Conservation (phyloP, 2,797 vertebrate genomes). For the Phrynocephalus vlangalii region DNA sequence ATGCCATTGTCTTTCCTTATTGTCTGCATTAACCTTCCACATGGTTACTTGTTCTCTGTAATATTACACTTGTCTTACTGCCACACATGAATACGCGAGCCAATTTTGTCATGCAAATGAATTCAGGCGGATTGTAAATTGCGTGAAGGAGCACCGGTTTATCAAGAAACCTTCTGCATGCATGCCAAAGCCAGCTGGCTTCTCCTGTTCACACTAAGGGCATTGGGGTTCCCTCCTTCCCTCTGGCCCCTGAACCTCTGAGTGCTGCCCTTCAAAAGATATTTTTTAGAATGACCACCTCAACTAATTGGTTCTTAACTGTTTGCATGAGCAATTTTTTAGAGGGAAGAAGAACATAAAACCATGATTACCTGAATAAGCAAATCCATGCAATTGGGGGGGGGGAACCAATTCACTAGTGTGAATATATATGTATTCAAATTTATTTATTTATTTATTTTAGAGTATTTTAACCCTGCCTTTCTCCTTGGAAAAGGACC, state of each 20-base stretch:
- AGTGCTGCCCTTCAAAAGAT: slow-evolving; percentile 48
- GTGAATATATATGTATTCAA: too few relatives aligned
- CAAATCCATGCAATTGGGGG: too few relatives aligned
- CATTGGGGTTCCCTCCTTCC: slow-evolving; percentile 54
- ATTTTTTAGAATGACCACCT: slow-evolving; percentile 12
- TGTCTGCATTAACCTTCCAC: slow-evolving; percentile 95
- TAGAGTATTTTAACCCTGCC: too few relatives aligned
- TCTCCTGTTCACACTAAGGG: slow-evolving; percentile 70
- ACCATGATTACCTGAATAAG: too few relatives aligned
- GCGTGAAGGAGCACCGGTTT: slow-evolving; percentile 78
- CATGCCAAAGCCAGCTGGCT: slow-evolving; percentile 79
- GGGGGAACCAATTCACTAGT: too few relatives aligned
- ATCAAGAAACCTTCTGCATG: slow-evolving; percentile 78
- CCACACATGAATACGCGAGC: slow-evolving; percentile 90
- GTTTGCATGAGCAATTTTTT: too few relatives aligned
- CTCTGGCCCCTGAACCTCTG: slow-evolving; percentile 48
- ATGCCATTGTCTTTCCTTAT: slow-evolving; percentile 88
- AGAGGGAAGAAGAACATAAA: too few relatives aligned
- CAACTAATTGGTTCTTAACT: slow-evolving; percentile 45
- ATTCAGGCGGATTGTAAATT: slow-evolving; percentile 88
- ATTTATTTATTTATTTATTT: too few relatives aligned
- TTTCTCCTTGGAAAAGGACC: too few relatives aligned
- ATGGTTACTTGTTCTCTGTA: slow-evolving; percentile 91
- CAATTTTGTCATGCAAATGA: slow-evolving; percentile 97
- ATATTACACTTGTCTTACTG: slow-evolving; percentile 96